Evolutionary conservation across 1,140 invertebrate species (phyloP), one percentile per base, ranked within the genome.

Genomic region (Aradophagus sp.): DNA sequence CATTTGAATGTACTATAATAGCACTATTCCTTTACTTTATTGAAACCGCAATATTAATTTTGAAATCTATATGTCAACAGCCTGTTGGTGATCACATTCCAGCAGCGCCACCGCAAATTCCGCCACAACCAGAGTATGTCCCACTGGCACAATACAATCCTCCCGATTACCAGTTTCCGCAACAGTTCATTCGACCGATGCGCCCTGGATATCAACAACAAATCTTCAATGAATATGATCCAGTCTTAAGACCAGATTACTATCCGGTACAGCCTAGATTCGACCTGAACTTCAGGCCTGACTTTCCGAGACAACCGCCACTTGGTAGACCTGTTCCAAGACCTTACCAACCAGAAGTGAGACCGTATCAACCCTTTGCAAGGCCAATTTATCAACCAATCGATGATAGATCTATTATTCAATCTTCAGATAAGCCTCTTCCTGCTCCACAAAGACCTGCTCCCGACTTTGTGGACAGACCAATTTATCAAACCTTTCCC

Each of bases 1-100:
- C 4, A 23, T 23, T 23, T 23, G 20, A 5, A 23, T 5, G 8
- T 23, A 5, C 4, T 29, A 29, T 10, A 5, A 29, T 29, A 29
- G n/a, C 31, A 35, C 5, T 19, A 38, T 59, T 39, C 12, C 16
- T 10, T 27, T 34, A 42, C 27, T 42, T 11, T n/a, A n/a, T n/a
- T n/a, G n/a, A n/a, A n/a, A n/a, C n/a, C n/a, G n/a, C n/a, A n/a
- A n/a, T n/a, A n/a, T n/a, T n/a, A n/a, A n/a, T n/a, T n/a, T n/a
- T n/a, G n/a, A n/a, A n/a, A n/a, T n/a, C 12, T 29, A 16, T 39
- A 35, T 39, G 10, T 32, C 12, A 27, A 42, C 87, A 91, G 85
- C 91, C 93, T 2, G 87, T 87, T 17, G 93, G 93, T 31, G 93
- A 94, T 77, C 92, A 93, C 78, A 89, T 95, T 75, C 93, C 92